Evolutionary conservation across 2,888 invertebrate genomes (phyloP).

Genomic region (Deilephila porcellus): DNA sequence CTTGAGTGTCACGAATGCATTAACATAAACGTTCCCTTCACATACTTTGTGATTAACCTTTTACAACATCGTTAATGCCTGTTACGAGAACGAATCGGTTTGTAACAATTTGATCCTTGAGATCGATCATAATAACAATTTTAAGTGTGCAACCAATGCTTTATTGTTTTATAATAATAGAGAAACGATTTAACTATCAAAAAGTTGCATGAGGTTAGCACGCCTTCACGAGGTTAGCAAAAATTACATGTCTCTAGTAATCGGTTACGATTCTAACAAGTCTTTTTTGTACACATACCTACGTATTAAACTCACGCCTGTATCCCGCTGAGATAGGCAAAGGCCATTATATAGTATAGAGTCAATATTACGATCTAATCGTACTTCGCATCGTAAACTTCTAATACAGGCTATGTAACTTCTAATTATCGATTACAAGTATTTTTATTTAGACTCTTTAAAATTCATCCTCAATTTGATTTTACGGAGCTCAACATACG

Average conservation of each 20-base stretch:
- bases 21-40: slow-evolving; percentile 16
- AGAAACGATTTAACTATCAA: slow-evolving; percentile 11
- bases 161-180: slow-evolving; percentile 27
- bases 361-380: too few species aligned
- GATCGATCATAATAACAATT: slow-evolving; percentile 22
- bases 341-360: too few species aligned
- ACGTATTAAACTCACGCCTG: too few species aligned
- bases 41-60: slow-evolving; percentile 21
- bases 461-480: too few species aligned
- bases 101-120: slow-evolving; percentile 20
- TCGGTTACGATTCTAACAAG: slow-evolving; percentile 17
- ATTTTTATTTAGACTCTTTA: too few species aligned
- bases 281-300: neutral
- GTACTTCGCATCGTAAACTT: too few species aligned
- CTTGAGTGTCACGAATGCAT: neutral
- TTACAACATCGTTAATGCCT: slow-evolving; percentile 13
- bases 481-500: too few species aligned
- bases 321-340: too few species aligned
- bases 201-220: slow-evolving; percentile 6
- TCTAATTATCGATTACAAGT: too few species aligned
- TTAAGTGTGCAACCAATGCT: slow-evolving; percentile 17
- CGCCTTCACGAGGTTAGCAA: slow-evolving; percentile 19
- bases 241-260: slow-evolving; percentile 16
- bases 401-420: too few species aligned
- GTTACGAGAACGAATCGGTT: slow-evolving; percentile 15